Percentiles rank a stretch among this genome's conserved stretches.
phyloP scores from a whole-genome alignment of 2,797 vertebrate species.

The Cichlasoma orientale region DNA sequence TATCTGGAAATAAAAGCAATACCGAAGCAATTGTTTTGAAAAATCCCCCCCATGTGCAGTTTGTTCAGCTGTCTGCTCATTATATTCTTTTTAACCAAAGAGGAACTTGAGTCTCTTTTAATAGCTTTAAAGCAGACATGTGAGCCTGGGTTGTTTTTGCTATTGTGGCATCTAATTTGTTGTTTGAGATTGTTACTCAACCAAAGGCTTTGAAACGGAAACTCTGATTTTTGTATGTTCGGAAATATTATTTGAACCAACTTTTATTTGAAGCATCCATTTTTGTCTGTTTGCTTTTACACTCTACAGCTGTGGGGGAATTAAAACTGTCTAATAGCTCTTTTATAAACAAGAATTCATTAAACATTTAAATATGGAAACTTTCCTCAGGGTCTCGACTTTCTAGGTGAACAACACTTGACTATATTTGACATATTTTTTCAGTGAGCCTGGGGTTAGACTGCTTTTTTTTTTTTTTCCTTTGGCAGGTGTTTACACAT shows the following conservation, averaged over 20 bases:
- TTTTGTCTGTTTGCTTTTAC: conserved; percentile 2
- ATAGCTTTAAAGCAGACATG: conserved; percentile 19
- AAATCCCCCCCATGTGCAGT: conserved; percentile 2
- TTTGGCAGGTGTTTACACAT: conserved; percentile 37
- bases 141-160: conserved; percentile 33
- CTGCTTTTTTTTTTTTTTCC: not conserved
- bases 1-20: conserved; percentile 12
- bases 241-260: conserved; percentile 22
- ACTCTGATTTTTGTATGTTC: conserved; percentile 11
- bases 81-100: conserved; percentile 29
- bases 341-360: conserved; percentile 37
- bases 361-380: conserved; percentile 36
- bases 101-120: conserved; percentile 30
- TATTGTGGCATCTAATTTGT: conserved; percentile 35
- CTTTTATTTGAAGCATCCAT: conserved; percentile 18
- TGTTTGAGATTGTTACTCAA: conserved; percentile 26
- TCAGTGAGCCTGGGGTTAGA: conserved; percentile 41
- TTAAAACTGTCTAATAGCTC: conserved; percentile 22
- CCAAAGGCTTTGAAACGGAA: conserved; percentile 29
- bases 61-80: conserved; percentile 28
- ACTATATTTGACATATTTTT: conserved; percentile 31
- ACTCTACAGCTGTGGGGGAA: not conserved
- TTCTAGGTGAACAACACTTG: conserved; percentile 24
- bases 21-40: conserved; percentile 4
- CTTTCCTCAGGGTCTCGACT: conserved; percentile 38